phyloP scores from a whole-genome alignment of 2,113 vertebrate genomes.

The Percopsis transmontana region DNA sequence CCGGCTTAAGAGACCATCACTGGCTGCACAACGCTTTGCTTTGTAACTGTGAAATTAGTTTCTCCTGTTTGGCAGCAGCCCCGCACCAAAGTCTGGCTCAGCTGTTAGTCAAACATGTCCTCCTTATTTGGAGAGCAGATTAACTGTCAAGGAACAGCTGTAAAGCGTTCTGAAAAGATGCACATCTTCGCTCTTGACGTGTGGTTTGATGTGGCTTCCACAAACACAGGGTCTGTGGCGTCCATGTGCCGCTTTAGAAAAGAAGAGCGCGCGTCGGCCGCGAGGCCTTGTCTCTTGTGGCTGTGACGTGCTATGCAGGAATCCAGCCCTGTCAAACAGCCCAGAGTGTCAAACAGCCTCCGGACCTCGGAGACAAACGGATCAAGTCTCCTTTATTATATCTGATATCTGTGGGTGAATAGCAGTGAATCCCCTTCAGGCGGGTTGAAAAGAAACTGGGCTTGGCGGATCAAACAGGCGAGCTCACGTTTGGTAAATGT shows the following conservation, averaged over 20 bases:
- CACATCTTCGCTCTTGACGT: not conserved
- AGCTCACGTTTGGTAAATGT: slow-evolving; percentile 40
- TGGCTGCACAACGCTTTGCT: slow-evolving; percentile 48
- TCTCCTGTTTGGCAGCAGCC: slow-evolving; percentile 22
- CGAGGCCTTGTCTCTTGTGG: slow-evolving; percentile 45
- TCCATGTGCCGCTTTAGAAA: not conserved
- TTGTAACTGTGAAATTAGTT: slow-evolving; percentile 46
- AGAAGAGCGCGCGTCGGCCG: slow-evolving; percentile 1
- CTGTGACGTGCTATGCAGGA: slow-evolving; percentile 12
- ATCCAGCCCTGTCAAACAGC: slow-evolving; percentile 34
- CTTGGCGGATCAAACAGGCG: slow-evolving; percentile 19
- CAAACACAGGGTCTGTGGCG: not conserved
- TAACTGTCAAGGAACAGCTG: not conserved
- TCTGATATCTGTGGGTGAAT: slow-evolving; percentile 45
- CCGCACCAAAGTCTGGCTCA: slow-evolving; percentile 3
- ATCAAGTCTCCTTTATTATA: slow-evolving; percentile 51
- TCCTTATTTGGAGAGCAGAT: not conserved
- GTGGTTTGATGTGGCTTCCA: slow-evolving; percentile 25
- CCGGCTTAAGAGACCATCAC: slow-evolving; percentile 49
- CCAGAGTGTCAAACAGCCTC: slow-evolving; percentile 32
- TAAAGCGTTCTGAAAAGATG: not conserved
- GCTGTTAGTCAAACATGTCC: slow-evolving; percentile 40
- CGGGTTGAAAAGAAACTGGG: not conserved
- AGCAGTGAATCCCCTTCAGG: slow-evolving; percentile 25
- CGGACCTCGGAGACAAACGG: slow-evolving; percentile 51